Conservation (phyloP, 2,797 vertebrate species). For the Psittacula echo region DNA sequence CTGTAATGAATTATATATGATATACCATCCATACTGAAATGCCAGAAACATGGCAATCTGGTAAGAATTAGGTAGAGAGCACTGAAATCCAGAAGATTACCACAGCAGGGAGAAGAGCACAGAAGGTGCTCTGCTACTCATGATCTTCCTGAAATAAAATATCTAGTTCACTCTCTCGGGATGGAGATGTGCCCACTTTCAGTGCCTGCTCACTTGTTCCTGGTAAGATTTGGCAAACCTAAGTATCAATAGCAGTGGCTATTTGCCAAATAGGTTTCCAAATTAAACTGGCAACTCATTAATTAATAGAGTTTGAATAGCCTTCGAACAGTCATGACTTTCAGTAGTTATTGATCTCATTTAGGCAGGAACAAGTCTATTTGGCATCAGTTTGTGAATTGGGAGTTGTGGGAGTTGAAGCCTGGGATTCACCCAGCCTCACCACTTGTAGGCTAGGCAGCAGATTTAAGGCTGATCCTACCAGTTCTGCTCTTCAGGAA, state of each 20-base stretch:
- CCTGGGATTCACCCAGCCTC: not conserved
- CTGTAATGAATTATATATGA: not conserved
- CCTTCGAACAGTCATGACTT: not conserved
- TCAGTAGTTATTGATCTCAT: not conserved
- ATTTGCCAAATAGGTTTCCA: not conserved
- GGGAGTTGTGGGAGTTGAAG: not conserved
- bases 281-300: not conserved
- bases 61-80: not conserved
- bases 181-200: not conserved
- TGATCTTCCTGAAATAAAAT: not conserved
- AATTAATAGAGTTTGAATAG: not conserved
- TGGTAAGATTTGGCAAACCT: not conserved
- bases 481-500: not conserved
- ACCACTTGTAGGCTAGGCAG: not conserved
- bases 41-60: not conserved
- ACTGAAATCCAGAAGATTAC: not conserved
- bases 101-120: not conserved
- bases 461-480: not conserved
- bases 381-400: not conserved
- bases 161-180: not conserved
- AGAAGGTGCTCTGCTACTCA: not conserved
- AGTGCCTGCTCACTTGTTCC: not conserved
- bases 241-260: not conserved
- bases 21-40: not conserved
- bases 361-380: not conserved